Evolutionary conservation across 2,113 vertebrate species (phyloP), one percentile per base, ranked within the genome.

Genomic region (Labrus mixtus): DNA sequence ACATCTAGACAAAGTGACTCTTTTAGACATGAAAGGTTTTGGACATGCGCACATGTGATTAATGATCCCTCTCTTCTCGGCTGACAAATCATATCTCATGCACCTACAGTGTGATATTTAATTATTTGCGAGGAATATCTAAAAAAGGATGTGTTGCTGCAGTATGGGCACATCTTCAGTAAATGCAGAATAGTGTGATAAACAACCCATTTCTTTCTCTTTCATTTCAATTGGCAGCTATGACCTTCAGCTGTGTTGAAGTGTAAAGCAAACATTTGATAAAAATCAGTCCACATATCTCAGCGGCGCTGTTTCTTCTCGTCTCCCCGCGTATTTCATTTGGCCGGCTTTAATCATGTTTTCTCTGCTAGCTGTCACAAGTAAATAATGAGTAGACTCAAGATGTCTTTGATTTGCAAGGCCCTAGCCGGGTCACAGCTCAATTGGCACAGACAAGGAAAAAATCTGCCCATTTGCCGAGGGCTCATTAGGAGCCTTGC

Each of bases 381-480:
- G 78, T 87, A 89, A 88, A 89, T 92, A 90, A 92, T 87, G 89
- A 90, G 82, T 85, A 68, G 77, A 85, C 78, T 91, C 57, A 78
- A 89, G 79, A 89, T 72, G 71, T 78, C 84, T 91, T 92, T 91
- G 83, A 91, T 91, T 91, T 79, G 76, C 73, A 65, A 68, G 73
- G 78, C 80, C 59, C 70, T 60, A 68, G 82, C 56, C 56, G 36
- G 89, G 90, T 93, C 86, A 89, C 82, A 89, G 86, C 82, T 93
- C 83, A 85, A 87, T 76, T 81, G 80, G 86, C 81, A 82, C 69
- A 81, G 82, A 85, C 64, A 59, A 79, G 76, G 58, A 81, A 79
- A 76, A 67, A 69, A 61, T 63, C 60, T 50, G 59, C 73, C 73
- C n/a, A 15, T 88, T 90, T 83, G 82, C 83, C 12, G 67, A 73